Base-by-base conservation (phyloP, 2,888 invertebrate species). In the Metacarcinus magister region DNA sequence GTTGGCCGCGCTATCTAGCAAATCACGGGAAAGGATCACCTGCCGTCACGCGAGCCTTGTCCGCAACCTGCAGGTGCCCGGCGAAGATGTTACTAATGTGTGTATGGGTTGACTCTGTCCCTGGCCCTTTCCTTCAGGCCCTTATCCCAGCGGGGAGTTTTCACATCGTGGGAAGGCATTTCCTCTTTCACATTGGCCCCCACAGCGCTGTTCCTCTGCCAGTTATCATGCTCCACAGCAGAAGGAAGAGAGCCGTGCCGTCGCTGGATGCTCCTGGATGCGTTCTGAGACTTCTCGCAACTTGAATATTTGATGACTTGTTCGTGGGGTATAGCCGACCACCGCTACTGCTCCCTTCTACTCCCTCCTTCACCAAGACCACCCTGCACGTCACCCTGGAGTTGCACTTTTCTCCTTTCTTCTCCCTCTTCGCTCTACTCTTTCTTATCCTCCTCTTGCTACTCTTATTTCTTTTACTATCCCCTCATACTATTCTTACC, bases 241-340 rank as follows among this genome's bases (percentile, higher is more conserved):
- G 90, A 39, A 16, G 46, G 48, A 96, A 8, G 93, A 43, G 94
- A 92, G 39, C 91, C 82, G n/a, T 28, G 91, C 92, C 95, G 92
- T 92, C 91, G 82, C 92, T 39, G 93, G 95, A 95, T 95, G 95
- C 48, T 90, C 94, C 93, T 90, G 44, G 96, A 96, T 96, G 96
- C 94, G 94, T 94, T 82, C 92, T 16, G 93, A 94, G 96, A 96
- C 92, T 91, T 94, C 96, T 94, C 91, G 28, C 92, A n/a, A 91
- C 92, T 91, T 96, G 96, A 96, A 96, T 96, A 96, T 96, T 96
- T 96, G 96, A 96, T 96, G 92, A 75, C 96, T 90, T 94, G 96
- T 92, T 94, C 94, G 96, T 94, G 60, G 94, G 91, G 92, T 95
- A 82, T 92, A 95, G 95, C 75, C 54, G 93, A 46, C 87, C 92